phyloP scores from a whole-genome alignment of 2,888 invertebrate genomes.

The Odontomyia ornata region DNA sequence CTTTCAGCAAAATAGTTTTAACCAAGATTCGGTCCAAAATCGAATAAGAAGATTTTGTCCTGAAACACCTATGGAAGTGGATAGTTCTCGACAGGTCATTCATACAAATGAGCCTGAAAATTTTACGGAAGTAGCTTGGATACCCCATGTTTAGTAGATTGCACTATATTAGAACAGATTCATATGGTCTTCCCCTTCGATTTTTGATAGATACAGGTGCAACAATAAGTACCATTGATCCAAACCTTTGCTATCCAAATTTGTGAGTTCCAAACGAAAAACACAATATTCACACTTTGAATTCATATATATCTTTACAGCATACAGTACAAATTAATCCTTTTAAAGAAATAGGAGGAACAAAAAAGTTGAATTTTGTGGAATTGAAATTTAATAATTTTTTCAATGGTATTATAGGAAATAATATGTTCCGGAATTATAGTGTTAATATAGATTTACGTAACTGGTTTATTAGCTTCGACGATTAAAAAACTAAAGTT shows the following conservation, averaged over 20 bases:
- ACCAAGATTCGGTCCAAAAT: too few relatives aligned
- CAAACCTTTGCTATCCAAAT: conserved; percentile 22
- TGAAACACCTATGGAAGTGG: not conserved
- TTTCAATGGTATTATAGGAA: conserved; percentile 23
- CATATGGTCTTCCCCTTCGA: too few relatives aligned
- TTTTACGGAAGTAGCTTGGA: conserved; percentile 23
- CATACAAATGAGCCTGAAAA: conserved; percentile 11
- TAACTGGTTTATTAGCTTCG: too few relatives aligned
- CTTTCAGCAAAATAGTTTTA: not conserved
- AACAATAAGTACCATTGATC: conserved; percentile 20
- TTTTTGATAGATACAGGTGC: conserved; percentile 42
- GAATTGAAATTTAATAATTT: conserved; percentile 8
- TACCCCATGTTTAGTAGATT: too few relatives aligned
- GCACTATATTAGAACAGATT: too few relatives aligned
- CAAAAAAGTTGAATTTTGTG: not conserved
- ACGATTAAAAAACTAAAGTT: too few relatives aligned
- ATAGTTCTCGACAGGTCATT: too few relatives aligned
- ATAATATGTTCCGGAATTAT: conserved; percentile 2
- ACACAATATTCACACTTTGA: not conserved
- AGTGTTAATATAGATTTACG: conserved; percentile 1
- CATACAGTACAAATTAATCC: conserved; percentile 14
- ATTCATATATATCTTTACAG: not conserved
- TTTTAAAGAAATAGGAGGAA: not conserved
- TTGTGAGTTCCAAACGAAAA: not conserved
- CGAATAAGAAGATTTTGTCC: conserved; percentile 16